A percentile compares a stretch with the other conserved stretches of the same genome.
phyloP scores from a whole-genome alignment of 2,113 vertebrate species.

The Oreochromis niloticus region DNA sequence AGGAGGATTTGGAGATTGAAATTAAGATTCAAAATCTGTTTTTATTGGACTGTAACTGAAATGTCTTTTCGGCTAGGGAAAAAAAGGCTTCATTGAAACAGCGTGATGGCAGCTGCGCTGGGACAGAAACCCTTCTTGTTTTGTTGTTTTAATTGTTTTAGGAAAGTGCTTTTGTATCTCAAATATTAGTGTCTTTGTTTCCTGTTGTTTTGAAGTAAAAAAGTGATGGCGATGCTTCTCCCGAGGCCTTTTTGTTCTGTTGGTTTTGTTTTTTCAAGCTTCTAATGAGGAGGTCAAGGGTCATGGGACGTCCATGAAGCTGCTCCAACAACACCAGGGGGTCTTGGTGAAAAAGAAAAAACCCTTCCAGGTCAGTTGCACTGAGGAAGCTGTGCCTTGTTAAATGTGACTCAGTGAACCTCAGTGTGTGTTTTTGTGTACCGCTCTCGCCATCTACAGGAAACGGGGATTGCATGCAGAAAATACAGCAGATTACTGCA shows the following conservation, averaged over 20 bases:
- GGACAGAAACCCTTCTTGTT: background rate
- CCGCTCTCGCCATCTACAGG: background rate
- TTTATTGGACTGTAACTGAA: background rate
- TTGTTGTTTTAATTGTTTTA: background rate
- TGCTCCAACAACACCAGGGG: background rate
- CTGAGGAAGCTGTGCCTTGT: background rate
- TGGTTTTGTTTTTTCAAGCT: background rate
- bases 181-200: background rate
- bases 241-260: background rate
- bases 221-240: background rate
- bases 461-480: background rate
- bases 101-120: background rate
- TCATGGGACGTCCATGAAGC: background rate
- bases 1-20: background rate
- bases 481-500: background rate
- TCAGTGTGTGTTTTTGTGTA: background rate
- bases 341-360: background rate
- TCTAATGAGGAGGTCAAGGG: conserved; percentile 1
- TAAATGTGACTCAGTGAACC: background rate
- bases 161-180: background rate
- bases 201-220: background rate
- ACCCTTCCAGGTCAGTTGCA: background rate
- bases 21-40: background rate
- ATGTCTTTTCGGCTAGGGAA: background rate
- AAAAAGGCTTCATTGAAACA: background rate